phyloP scores from a whole-genome alignment of 2,113 vertebrate species.

The Cynopterus brachyotis region DNA sequence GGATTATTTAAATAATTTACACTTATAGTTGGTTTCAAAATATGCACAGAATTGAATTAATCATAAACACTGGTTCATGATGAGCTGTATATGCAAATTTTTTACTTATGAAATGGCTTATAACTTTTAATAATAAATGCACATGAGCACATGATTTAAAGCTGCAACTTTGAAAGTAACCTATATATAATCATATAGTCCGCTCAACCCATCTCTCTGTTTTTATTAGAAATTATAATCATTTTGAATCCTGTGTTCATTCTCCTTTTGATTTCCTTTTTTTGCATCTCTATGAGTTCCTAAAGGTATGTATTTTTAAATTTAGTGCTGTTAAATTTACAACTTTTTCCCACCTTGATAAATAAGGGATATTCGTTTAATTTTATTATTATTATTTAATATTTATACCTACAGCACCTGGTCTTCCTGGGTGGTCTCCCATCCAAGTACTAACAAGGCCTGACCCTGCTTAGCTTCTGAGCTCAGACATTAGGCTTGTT shows the following conservation, averaged over 20 bases:
- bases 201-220: not conserved
- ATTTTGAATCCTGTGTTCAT: not conserved
- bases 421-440: no score
- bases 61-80: not conserved
- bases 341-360: not conserved
- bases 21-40: not conserved
- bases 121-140: not conserved
- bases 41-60: not conserved
- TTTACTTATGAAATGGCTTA: not conserved
- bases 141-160: not conserved
- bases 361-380: not conserved
- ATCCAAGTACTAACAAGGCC: no score
- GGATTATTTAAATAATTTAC: not conserved
- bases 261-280: not conserved
- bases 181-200: not conserved
- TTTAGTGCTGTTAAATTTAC: constrained; percentile 7
- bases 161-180: not conserved
- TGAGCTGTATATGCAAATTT: not conserved
- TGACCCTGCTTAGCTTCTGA: no score
- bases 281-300: not conserved
- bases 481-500: no score
- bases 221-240: not conserved
- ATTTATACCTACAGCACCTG: no score
- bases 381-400: no score
- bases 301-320: not conserved